A percentile compares a stretch with the other conserved stretches of the same genome.
Evolutionary conservation across 2,797 vertebrate genomes (phyloP).

Genomic region (Danio choprae): DNA sequence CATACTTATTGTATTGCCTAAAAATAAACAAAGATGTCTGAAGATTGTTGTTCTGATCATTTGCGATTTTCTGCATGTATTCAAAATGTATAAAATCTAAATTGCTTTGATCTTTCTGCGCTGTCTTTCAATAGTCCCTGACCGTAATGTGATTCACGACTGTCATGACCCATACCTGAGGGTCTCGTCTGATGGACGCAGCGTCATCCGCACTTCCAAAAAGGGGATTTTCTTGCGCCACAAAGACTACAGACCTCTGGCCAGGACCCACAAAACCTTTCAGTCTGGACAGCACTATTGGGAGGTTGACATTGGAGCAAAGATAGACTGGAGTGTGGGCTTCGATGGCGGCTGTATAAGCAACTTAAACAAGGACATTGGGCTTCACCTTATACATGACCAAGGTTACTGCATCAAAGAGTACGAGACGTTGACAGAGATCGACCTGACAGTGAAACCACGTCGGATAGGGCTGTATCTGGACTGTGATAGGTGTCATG

Average conservation of each 20-base stretch:
- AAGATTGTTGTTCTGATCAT: too few species aligned
- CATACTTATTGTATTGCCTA: too few species aligned
- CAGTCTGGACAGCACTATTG: constrained; percentile 63
- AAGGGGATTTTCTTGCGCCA: constrained; percentile 42
- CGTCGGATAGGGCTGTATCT: constrained; percentile 59
- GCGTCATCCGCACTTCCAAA: constrained; percentile 52
- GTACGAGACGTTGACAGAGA: constrained; percentile 44
- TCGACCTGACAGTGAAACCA: constrained; percentile 46
- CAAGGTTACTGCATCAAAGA: constrained; percentile 56
- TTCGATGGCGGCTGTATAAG: constrained; percentile 51
- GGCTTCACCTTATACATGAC: constrained; percentile 56
- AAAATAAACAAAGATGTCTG: too few species aligned
- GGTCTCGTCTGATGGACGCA: constrained; percentile 53
- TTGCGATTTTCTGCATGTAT: too few species aligned
- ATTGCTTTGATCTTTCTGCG: neutral
- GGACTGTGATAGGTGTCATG: constrained; percentile 59
- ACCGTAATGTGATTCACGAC: constrained; percentile 55
- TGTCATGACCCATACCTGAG: constrained; percentile 53
- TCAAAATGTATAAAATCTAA: too few species aligned
- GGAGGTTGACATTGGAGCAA: constrained; percentile 61
- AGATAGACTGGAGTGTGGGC: constrained; percentile 61
- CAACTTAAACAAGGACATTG: constrained; percentile 54
- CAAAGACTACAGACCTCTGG: constrained; percentile 55
- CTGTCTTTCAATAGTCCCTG: constrained; percentile 51
- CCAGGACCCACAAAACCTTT: constrained; percentile 52